A percentile compares a stretch with the other conserved stretches of the same genome.
Evolutionary conservation across 92 coral and sea anemone genomes (phyloP).

Genomic region (Zoanthus sociatus): DNA sequence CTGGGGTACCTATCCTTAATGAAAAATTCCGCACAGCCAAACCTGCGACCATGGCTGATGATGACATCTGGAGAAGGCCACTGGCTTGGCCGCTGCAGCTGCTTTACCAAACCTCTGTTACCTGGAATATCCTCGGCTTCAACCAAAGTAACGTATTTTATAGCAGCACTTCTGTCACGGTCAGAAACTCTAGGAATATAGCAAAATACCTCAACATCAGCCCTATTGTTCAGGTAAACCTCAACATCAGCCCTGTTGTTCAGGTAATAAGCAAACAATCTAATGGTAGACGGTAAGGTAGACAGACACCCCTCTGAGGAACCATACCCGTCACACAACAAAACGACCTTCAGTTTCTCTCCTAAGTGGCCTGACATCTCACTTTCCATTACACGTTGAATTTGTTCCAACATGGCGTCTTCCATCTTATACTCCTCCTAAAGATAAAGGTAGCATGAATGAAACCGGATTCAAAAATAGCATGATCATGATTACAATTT

Average conservation of each 20-base stretch:
- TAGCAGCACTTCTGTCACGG: background rate
- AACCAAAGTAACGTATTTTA: background rate
- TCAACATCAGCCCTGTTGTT: background rate
- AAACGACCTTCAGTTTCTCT: background rate
- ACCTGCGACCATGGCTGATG: background rate
- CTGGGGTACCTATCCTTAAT: background rate
- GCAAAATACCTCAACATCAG: background rate
- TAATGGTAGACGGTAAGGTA: background rate
- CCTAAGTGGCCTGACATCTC: too few species aligned
- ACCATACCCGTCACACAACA: background rate
- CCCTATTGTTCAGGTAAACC: background rate
- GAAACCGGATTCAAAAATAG: too few species aligned
- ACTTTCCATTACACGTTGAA: too few species aligned
- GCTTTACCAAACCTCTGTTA: background rate
- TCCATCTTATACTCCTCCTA: too few species aligned
- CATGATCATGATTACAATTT: too few species aligned
- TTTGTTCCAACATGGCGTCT: too few species aligned
- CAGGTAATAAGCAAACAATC: background rate
- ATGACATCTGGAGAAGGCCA: constrained; percentile 36
- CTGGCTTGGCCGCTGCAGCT: background rate
- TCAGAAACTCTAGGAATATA: background rate
- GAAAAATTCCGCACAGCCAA: too few species aligned
- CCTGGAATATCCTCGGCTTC: background rate
- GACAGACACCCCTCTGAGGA: background rate
- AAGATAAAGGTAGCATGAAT: too few species aligned